phyloP scores from a whole-genome alignment of 2,113 vertebrate species.

The Mustela lutreola region DNA sequence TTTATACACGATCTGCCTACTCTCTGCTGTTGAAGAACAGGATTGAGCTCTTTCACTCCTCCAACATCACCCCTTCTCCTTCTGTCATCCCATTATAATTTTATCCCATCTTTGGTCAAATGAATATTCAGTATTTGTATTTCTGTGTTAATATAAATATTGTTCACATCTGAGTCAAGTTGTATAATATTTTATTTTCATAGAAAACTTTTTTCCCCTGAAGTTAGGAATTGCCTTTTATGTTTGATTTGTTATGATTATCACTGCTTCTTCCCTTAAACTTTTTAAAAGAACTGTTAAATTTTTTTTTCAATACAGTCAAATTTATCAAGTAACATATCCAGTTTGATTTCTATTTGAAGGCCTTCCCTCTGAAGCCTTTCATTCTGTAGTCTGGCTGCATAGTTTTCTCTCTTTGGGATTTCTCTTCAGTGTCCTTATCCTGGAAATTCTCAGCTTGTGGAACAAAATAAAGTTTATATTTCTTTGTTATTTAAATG shows the following conservation, averaged over 20 bases:
- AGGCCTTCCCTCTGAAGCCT: not conserved
- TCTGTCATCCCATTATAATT: not conserved
- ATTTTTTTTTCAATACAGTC: not conserved
- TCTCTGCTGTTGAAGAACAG: not conserved
- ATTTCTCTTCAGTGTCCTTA: not conserved
- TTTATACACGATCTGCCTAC: not conserved
- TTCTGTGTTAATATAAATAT: slow-evolving; percentile 18
- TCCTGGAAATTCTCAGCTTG: not conserved
- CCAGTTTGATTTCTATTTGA: not conserved
- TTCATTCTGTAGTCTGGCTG: not conserved
- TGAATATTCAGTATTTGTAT: slow-evolving; percentile 27
- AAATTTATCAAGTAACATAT: not conserved
- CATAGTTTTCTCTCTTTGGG: not conserved
- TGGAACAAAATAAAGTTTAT: not conserved
- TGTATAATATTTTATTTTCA: not conserved
- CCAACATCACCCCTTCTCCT: not conserved
- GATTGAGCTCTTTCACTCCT: not conserved
- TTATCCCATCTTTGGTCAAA: not conserved
- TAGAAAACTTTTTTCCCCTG: not conserved
- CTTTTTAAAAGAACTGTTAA: not conserved
- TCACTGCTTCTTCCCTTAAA: not conserved
- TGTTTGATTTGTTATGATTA: slow-evolving; percentile 33
- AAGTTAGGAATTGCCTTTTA: not conserved
- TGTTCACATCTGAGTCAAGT: not conserved
- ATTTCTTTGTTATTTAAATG: not conserved